Evolutionary conservation across 2,797 vertebrate genomes (phyloP).

Genomic region (Alca torda): DNA sequence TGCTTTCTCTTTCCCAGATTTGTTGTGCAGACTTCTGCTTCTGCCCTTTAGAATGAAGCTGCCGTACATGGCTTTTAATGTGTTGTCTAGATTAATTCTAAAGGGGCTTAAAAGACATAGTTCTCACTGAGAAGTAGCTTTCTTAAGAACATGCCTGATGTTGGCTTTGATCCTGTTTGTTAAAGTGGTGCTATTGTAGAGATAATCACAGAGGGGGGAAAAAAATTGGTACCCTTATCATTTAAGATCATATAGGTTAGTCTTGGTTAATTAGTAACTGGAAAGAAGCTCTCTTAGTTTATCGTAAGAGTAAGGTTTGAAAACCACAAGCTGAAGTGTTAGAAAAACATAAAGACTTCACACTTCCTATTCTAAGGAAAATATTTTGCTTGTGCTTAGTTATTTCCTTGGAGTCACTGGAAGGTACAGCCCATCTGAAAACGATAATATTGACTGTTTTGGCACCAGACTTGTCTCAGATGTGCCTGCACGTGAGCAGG

Average conservation of each 20-base stretch:
- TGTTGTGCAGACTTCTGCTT: slow-evolving; percentile 1
- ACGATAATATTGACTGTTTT: not conserved
- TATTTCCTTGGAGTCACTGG: not conserved
- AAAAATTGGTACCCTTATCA: not conserved
- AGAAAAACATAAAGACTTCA: not conserved
- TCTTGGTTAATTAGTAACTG: not conserved
- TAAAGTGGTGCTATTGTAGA: not conserved
- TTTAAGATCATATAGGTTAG: not conserved
- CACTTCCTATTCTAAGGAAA: not conserved
- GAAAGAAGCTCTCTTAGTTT: not conserved
- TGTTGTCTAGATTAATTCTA: slow-evolving; percentile 10
- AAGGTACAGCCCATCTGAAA: slow-evolving; percentile 6
- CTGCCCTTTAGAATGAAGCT: not conserved
- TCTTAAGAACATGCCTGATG: not conserved
- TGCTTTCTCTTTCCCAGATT: not conserved
- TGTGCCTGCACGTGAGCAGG: not conserved
- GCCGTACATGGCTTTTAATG: not conserved
- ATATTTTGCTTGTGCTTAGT: not conserved
- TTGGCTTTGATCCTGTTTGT: slow-evolving; percentile 31
- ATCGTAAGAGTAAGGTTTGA: not conserved
- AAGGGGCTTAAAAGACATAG: not conserved
- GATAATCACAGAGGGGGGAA: not conserved
- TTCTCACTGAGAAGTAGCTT: not conserved
- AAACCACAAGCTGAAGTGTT: not conserved
- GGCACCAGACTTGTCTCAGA: not conserved